phyloP scores from a whole-genome alignment of 2,113 vertebrate species.

The Zosterops lateralis region DNA sequence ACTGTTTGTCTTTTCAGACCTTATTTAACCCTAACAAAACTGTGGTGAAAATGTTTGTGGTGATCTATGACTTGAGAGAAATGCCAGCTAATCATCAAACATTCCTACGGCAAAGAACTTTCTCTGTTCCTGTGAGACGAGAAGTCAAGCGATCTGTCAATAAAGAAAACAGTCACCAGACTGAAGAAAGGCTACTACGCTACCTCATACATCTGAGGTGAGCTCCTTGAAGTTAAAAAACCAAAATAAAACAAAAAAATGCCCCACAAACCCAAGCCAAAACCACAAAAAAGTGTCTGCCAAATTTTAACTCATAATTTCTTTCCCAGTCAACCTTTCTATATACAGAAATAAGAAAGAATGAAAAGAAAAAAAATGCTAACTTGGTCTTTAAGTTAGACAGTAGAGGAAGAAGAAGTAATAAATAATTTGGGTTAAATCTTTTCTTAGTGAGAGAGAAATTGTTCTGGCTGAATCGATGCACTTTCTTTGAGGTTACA shows the following conservation, averaged over 20 bases:
- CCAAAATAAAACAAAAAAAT: background rate
- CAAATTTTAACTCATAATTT: background rate
- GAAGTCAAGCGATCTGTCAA: slow-evolving; percentile 82
- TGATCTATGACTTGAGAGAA: slow-evolving; percentile 93
- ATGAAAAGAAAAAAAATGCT: background rate
- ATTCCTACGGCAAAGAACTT: slow-evolving; percentile 98
- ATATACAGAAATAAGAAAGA: background rate
- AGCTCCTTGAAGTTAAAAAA: background rate
- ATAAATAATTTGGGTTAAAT: background rate
- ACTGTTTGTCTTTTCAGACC: slow-evolving; percentile 82
- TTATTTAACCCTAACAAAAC: slow-evolving; percentile 99
- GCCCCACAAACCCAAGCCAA: background rate
- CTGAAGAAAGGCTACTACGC: slow-evolving; percentile 90
- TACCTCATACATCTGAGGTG: slow-evolving; percentile 99
- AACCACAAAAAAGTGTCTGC: background rate
- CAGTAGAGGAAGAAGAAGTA: background rate
- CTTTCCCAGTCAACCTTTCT: background rate
- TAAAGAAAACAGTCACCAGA: slow-evolving; percentile 79
- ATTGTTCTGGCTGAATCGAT: background rate
- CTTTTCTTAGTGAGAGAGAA: background rate
- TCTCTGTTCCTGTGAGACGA: slow-evolving; percentile 94
- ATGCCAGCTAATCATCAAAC: slow-evolving; percentile 99
- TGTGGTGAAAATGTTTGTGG: slow-evolving; percentile 99
- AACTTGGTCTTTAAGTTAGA: background rate
- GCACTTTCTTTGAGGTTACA: background rate